These are phyloP conservation scores for Menidia beryllina DNA, from an alignment of 2,113 vertebrate species.

Conservation along the genomic window DNA sequence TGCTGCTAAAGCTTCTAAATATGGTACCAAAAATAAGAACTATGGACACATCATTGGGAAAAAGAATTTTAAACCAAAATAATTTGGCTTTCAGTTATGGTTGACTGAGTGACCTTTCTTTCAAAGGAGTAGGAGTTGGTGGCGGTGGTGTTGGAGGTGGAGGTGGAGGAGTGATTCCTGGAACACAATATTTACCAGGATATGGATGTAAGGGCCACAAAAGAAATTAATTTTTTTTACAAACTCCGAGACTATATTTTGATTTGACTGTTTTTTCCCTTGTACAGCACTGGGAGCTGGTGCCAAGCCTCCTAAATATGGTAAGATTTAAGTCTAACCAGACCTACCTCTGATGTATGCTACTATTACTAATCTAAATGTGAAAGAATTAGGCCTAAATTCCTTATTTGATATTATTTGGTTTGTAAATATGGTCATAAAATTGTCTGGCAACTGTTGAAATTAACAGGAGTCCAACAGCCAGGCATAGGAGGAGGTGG, in stretches of 20 bases:
- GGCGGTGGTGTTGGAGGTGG: constrained; percentile 29
- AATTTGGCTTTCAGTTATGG: neutral
- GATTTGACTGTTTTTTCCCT: neutral
- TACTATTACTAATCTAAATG: neutral
- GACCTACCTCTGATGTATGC: neutral
- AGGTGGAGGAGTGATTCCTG: constrained; percentile 45
- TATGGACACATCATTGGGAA: neutral
- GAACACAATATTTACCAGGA: constrained; percentile 55
- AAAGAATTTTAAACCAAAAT: neutral
- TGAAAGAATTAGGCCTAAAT: neutral
- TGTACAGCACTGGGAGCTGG: constrained; percentile 56
- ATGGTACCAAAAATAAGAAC: constrained; percentile 41
- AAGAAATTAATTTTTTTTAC: neutral
- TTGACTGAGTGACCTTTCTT: constrained; percentile 2
- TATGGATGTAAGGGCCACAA: constrained; percentile 62
- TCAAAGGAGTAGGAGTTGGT: constrained; percentile 39
- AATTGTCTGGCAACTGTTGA: neutral
- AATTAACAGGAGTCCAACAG: constrained; percentile 43
- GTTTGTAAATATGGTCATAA: neutral
- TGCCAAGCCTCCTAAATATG: constrained; percentile 67
- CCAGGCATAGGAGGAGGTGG: constrained; percentile 48
- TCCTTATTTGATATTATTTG: neutral
- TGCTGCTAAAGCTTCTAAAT: constrained; percentile 73
- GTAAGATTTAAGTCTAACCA: constrained; percentile 44
- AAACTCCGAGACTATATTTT: neutral